Base-by-base conservation (phyloP, 1,140 invertebrate genomes). In the Drosophila fuyamai region DNA sequence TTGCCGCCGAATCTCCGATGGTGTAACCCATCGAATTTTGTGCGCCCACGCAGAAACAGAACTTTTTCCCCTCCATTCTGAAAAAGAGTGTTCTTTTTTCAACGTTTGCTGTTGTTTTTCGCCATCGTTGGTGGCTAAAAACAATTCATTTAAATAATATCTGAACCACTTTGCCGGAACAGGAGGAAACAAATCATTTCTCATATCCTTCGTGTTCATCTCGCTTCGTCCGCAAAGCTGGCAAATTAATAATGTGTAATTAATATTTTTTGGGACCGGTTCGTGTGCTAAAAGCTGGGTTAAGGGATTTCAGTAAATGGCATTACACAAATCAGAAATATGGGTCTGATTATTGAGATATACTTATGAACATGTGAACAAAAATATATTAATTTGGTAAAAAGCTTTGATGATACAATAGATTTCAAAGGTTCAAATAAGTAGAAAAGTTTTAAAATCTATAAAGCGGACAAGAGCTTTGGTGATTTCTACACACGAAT, bases 61-160 rank as follows among this genome's bases (percentile, higher is more conserved):
- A 76, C 61, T 72, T 81, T 76, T 68, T 59, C 71, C 51, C 13
- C 40, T 8, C 35, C 32, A 43, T 41, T 65, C 71, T 14, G 10
- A 43, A 58, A 38, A 78, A 77, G 63, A 54, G 41, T 48, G 62
- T 53, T 79, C 29, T 32, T 70, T 79, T 79, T 78, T 81, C 68
- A 70, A 43, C 48, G 16, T 53, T 23, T 53, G 40, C 23, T 72
- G 27, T 35, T 63, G 53, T 35, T 51, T 44, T 44, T 44, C 47
- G 29, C 46, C 47, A 40, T 51, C 60, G 55, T 74, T 56, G 40
- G 54, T 43, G 43, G 59, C 76, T 76, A 77, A 79, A 86, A 88
- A 88, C 83, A 88, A 86, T 86, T 86, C 83, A 86, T 86, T 86
- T 86, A 86, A 86, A 86, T 88, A 86, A 86, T 86, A 88, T 85